Conservation (phyloP, 2,113 vertebrate genomes). For the Bufo bufo region DNA sequence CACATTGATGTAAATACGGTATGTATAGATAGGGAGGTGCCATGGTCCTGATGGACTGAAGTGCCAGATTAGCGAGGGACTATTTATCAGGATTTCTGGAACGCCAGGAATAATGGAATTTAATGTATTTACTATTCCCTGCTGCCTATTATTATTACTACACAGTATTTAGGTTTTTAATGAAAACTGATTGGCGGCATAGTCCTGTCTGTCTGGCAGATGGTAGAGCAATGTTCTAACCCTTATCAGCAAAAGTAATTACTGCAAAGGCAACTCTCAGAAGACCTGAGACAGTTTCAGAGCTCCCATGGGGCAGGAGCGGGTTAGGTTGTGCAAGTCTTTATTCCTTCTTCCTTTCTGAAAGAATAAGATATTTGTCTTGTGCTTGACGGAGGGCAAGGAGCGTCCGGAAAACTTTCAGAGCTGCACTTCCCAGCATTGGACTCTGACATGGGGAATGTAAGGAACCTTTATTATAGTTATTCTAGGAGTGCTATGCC, state of each 20-base stretch:
- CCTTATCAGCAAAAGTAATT: slow-evolving; percentile 60
- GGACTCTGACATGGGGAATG: slow-evolving; percentile 65
- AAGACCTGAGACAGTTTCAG: slow-evolving; percentile 64
- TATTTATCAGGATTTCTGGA: not conserved
- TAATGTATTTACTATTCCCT: not conserved
- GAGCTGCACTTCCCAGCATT: not conserved
- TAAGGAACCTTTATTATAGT: slow-evolving; percentile 59
- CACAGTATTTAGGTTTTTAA: not conserved
- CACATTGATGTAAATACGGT: no score
- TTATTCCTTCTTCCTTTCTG: slow-evolving; percentile 31
- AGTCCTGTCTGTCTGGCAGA: slow-evolving; percentile 42
- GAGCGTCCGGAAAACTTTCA: not conserved
- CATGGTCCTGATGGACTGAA: no score
- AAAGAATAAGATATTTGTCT: slow-evolving; percentile 20
- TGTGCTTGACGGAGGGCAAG: not conserved
- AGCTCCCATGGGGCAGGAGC: slow-evolving; percentile 44
- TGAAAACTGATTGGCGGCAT: not conserved
- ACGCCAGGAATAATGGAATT: not conserved
- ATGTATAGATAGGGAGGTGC: no score
- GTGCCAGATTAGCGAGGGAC: not conserved
- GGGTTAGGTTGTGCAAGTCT: slow-evolving; percentile 3
- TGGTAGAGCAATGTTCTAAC: slow-evolving; percentile 60
- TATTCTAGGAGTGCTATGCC: not conserved
- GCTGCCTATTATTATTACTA: not conserved
- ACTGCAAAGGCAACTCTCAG: slow-evolving; percentile 59